Conservation (phyloP, 2,113 vertebrate genomes). For the Carassius gibelio region DNA sequence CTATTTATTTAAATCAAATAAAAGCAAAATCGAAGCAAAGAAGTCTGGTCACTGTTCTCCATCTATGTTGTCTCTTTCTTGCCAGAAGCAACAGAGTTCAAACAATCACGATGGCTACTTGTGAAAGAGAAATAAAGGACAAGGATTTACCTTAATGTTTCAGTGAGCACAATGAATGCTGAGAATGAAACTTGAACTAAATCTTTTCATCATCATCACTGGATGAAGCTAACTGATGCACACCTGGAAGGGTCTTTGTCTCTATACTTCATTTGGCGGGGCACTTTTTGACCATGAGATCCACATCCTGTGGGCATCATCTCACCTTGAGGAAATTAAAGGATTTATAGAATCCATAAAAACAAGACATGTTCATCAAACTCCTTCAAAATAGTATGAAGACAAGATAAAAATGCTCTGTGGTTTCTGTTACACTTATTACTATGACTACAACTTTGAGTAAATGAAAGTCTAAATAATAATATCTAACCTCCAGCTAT, state of each 20-base stretch:
- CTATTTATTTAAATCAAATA: too few relatives aligned
- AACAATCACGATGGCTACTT: slow-evolving; percentile 6
- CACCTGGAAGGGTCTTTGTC: slow-evolving; percentile 5
- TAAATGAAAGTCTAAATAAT: background rate
- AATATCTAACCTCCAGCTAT: background rate
- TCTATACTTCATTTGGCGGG: slow-evolving; percentile 14
- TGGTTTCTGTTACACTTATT: background rate
- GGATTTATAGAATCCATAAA: slow-evolving; percentile 32
- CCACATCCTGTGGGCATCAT: slow-evolving; percentile 28
- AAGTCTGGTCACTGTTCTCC: too few relatives aligned
- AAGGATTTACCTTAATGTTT: slow-evolving; percentile 18
- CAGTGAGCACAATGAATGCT: background rate
- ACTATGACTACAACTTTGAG: background rate
- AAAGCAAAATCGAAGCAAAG: too few relatives aligned
- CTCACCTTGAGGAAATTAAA: slow-evolving; percentile 44
- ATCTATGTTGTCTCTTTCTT: background rate
- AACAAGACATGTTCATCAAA: slow-evolving; percentile 30
- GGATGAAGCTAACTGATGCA: slow-evolving; percentile 1
- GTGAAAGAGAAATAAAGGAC: slow-evolving; percentile 30
- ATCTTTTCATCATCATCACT: slow-evolving; percentile 32
- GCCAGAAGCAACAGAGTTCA: slow-evolving; percentile 14
- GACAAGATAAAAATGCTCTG: background rate
- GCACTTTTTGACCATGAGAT: background rate
- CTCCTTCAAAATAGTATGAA: slow-evolving; percentile 29
- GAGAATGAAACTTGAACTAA: background rate